Base-by-base conservation (phyloP, 2,888 invertebrate genomes). In the Agrochola lota region DNA sequence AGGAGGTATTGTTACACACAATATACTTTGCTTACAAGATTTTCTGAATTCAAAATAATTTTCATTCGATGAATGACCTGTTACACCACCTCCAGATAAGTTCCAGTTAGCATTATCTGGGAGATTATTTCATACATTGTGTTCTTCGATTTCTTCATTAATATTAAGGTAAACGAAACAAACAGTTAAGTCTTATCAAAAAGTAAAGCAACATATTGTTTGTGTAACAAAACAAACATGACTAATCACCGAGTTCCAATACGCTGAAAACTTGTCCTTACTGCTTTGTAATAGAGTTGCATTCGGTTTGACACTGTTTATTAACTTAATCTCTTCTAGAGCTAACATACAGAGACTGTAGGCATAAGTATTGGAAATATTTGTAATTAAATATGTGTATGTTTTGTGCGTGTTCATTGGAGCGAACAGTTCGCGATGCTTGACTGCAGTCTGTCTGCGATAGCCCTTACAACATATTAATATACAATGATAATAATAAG, bases 191-290 rank as follows among this genome's bases (percentile, higher is more conserved):
- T 20, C 55, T 55, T n/a, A 55, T 55, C 43, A 30, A 40, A 60
- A 20, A 60, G 17, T 43, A 30, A 55, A 23, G 9, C n/a, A 60
- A 67, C 35, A 62, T 46, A 23, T 72, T 7, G 72, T 70, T 78
- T 72, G 67, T 76, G 66, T 78, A 71, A 80, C 72, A 59, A 40
- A 63, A 72, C 59, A 81, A 66, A 80, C 71, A 68, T 77, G 74
- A 86, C 70, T 72, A 71, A 70, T 84, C 72, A 89, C 78, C 74
- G 82, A 81, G 81, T 78, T 77, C 77, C 57, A 71, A 83, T 84
- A 83, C 85, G 87, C 83, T 80, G 86, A 86, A 88, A 84, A 82
- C 71, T 85, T 67, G 77, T 77, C 82, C 84, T 86, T 90, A 90
- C 68, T 73, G 59, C 49, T 81, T 83, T 57, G 71, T 71, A 35